A percentile compares a stretch with the other conserved stretches of the same genome.
These are phyloP conservation scores for Poeciliopsis occidentalis DNA, from an alignment of 2,113 vertebrate species.

Conservation along the genomic window DNA sequence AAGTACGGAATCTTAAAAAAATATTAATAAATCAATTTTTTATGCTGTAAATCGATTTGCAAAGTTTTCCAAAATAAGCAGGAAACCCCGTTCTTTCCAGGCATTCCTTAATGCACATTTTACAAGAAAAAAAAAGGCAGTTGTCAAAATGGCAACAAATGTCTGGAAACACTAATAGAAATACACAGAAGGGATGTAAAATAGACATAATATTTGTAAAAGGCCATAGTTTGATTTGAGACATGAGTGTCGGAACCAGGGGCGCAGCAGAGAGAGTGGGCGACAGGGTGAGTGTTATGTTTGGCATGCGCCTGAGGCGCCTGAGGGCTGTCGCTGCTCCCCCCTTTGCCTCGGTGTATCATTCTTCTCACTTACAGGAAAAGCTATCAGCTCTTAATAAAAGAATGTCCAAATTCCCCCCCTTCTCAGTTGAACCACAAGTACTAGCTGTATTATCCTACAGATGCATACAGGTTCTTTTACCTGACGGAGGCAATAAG, in stretches of 20 bases:
- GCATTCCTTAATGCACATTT: too few relatives aligned
- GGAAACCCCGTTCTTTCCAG: too few relatives aligned
- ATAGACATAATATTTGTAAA: constrained; percentile 13
- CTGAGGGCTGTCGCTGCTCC: constrained; percentile 21
- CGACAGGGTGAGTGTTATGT: constrained; percentile 56
- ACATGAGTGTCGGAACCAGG: constrained; percentile 21
- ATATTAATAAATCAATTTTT: too few relatives aligned
- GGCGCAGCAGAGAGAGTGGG: constrained; percentile 29
- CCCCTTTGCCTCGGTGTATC: constrained; percentile 20
- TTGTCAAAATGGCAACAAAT: constrained; percentile 3
- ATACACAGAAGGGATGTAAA: not conserved
- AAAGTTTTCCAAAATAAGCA: too few relatives aligned
- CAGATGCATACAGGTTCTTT: not conserved
- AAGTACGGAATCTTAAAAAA: too few relatives aligned
- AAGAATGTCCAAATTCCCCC: constrained; percentile 13
- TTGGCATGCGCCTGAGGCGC: constrained; percentile 65
- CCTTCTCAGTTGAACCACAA: not conserved
- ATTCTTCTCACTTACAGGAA: constrained; percentile 30
- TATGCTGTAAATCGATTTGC: too few relatives aligned
- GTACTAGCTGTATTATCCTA: not conserved
- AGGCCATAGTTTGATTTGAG: constrained; percentile 5
- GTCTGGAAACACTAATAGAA: constrained; percentile 20
- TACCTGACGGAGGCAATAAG: constrained; percentile 10
- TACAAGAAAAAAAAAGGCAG: too few relatives aligned
- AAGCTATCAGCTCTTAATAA: constrained; percentile 6